phyloP scores from a whole-genome alignment of 92 coral and sea anemone genomes.

The Nematostella vectensis region DNA sequence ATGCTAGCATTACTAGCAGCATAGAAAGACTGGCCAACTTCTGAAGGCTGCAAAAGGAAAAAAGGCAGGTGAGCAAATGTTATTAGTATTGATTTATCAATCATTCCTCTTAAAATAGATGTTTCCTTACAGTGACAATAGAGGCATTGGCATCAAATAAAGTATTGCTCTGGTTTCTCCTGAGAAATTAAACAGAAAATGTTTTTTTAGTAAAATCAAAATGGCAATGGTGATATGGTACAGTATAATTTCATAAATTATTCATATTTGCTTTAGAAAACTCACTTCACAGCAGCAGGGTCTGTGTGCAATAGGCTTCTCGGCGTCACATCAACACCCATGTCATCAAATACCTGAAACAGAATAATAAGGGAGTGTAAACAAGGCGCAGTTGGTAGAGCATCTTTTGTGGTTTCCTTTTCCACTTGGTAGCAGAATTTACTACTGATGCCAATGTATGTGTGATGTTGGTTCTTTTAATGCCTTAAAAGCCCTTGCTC shows the following conservation, averaged over 20 bases:
- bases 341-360: slow-evolving; percentile 83
- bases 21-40: slow-evolving; percentile 88
- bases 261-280: background rate
- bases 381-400: too few species aligned
- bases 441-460: too few species aligned
- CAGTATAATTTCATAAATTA: background rate
- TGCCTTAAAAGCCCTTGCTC: too few species aligned
- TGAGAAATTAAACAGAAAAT: too few species aligned
- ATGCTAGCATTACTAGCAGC: slow-evolving; percentile 97
- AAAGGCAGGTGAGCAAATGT: background rate
- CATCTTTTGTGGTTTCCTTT: too few species aligned
- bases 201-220: background rate
- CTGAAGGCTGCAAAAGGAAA: slow-evolving; percentile 36
- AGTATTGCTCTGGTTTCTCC: slow-evolving; percentile 86
- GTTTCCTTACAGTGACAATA: slow-evolving; percentile 70
- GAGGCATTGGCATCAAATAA: slow-evolving; percentile 83
- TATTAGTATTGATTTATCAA: background rate
- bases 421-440: too few species aligned
- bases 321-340: slow-evolving; percentile 98
- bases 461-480: too few species aligned
- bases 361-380: too few species aligned
- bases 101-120: background rate
- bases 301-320: slow-evolving; percentile 72
- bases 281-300: slow-evolving; percentile 85
- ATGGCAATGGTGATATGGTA: background rate